phyloP scores from a whole-genome alignment of 1,140 invertebrate genomes.

The Drosophila nebulosa region DNA sequence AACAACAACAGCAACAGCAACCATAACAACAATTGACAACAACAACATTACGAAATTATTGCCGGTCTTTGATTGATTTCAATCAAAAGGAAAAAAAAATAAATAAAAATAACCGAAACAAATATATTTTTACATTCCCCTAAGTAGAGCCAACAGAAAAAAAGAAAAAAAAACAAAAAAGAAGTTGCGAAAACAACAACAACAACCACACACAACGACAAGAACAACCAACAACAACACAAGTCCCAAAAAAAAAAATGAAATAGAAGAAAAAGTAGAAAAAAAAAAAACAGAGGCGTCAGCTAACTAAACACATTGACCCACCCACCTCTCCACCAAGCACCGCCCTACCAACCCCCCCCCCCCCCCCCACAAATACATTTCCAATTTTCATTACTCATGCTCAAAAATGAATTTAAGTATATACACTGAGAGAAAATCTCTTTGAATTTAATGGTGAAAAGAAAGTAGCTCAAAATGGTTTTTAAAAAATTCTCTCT shows the following conservation, averaged over 20 bases:
- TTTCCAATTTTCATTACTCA: too few relatives aligned
- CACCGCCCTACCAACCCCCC: too few relatives aligned
- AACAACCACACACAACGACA: constrained; percentile 16
- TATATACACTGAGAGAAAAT: background rate
- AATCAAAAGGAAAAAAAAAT: too few relatives aligned
- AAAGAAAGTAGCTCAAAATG: too few relatives aligned
- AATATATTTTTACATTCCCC: background rate
- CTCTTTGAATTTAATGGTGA: background rate
- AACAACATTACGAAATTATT: constrained; percentile 64
- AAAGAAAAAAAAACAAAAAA: constrained; percentile 8
- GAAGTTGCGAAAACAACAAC: constrained; percentile 25
- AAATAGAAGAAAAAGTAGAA: too few relatives aligned
- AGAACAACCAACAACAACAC: constrained; percentile 19
- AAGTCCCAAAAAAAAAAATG: constrained; percentile 4
- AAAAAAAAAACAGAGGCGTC: background rate
- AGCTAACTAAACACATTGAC: background rate
- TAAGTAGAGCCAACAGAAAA: background rate
- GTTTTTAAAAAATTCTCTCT: background rate
- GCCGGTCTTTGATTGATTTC: constrained; percentile 57
- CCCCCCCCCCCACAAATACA: constrained; percentile 2
- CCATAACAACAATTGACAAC: constrained; percentile 49
- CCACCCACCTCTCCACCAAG: constrained; percentile 13
- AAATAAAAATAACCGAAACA: background rate
- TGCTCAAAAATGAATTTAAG: too few relatives aligned
- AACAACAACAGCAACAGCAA: constrained; percentile 39